These are phyloP conservation scores for Prietella phreatophila DNA, from an alignment of 2,113 vertebrate species.

Conservation along the genomic window DNA sequence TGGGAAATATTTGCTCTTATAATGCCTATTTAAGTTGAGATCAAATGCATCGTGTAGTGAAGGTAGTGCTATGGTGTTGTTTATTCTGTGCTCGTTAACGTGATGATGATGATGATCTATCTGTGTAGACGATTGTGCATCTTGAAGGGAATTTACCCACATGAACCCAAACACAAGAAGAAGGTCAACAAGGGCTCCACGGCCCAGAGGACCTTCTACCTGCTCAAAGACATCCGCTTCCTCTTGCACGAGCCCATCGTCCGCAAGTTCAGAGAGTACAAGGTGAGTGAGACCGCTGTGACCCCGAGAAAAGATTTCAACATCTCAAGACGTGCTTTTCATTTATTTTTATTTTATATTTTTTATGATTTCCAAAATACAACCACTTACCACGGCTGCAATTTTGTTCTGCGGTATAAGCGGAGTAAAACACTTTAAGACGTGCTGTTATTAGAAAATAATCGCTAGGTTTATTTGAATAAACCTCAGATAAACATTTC, in stretches of 20 bases:
- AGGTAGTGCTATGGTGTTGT: too few species aligned
- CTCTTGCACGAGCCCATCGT: constrained; percentile 95
- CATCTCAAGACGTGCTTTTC: not conserved
- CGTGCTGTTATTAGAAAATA: not conserved
- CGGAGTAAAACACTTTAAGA: not conserved
- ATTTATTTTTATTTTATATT: too few species aligned
- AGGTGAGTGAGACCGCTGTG: constrained; percentile 68
- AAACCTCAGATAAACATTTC: not conserved
- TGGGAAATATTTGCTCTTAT: not conserved
- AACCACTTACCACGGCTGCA: too few species aligned
- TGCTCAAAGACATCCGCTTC: constrained; percentile 94
- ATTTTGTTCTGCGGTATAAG: not conserved
- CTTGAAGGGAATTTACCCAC: constrained; percentile 95
- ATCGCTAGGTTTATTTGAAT: not conserved
- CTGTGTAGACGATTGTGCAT: constrained; percentile 89
- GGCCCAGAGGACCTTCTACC: constrained; percentile 87
- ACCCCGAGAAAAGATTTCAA: not conserved
- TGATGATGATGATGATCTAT: not conserved
- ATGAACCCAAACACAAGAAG: constrained; percentile 97
- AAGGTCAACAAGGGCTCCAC: constrained; percentile 97
- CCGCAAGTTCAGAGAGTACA: constrained; percentile 91
- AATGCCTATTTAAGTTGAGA: not conserved
- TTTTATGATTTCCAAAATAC: not conserved
- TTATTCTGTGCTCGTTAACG: too few species aligned
- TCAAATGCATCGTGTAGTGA: too few species aligned